Conservation (phyloP, 2,888 invertebrate genomes). For the Nomada ferruginata region DNA sequence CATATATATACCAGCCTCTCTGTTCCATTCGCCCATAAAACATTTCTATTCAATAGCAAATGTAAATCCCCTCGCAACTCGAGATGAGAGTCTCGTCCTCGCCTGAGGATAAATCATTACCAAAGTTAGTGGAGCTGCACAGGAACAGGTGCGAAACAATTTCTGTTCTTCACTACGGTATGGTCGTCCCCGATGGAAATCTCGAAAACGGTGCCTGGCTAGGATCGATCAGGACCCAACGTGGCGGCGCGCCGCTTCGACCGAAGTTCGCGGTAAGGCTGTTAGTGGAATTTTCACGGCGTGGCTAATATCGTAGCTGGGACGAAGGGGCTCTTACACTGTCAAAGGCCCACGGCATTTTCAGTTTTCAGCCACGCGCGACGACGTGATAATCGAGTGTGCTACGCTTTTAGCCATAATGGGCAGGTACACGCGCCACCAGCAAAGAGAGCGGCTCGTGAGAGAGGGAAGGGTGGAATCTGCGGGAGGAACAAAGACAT, state of each 20-base stretch:
- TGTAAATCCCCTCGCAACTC: background rate
- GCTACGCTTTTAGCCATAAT: conserved; percentile 83
- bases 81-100: background rate
- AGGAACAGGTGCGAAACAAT: conserved; percentile 16
- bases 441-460: conserved; percentile 59
- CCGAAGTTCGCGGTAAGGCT: conserved; percentile 56
- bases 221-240: conserved; percentile 41
- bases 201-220: background rate
- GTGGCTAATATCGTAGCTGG: conserved; percentile 51
- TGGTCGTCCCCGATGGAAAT: background rate
- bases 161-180: background rate
- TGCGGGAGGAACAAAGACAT: conserved; percentile 40
- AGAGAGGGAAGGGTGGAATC: conserved; percentile 38
- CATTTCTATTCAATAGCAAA: background rate
- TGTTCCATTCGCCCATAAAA: background rate
- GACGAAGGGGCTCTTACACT: conserved; percentile 58
- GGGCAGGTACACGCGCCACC: conserved; percentile 82
- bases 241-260: conserved; percentile 2
- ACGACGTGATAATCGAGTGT: conserved; percentile 83
- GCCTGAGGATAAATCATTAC: conserved; percentile 18
- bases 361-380: conserved; percentile 80
- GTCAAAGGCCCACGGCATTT: conserved; percentile 76
- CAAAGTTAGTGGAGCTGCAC: background rate
- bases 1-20: background rate
- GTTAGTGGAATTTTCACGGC: conserved; percentile 61